These are phyloP conservation scores for Abscondita cerata DNA, from an alignment of 2,888 invertebrate species.

Conservation along the genomic window DNA sequence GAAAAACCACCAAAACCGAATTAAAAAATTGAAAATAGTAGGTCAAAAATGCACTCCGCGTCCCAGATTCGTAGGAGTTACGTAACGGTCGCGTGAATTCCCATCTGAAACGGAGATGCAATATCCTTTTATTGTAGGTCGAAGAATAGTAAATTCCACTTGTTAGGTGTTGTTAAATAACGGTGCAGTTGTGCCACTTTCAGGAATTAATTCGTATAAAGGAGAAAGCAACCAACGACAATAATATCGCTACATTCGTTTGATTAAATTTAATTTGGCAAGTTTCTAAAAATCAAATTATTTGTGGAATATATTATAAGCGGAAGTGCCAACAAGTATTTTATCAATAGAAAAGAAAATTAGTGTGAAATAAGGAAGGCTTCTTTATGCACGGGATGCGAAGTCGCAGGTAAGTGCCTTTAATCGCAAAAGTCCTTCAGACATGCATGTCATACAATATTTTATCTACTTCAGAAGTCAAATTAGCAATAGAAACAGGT, in stretches of 20 bases:
- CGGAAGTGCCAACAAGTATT: too few species aligned
- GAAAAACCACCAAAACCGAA: background rate
- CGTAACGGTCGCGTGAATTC: constrained; percentile 34
- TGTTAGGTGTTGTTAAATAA: constrained; percentile 23
- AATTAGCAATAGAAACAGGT: too few species aligned
- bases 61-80: constrained; percentile 38
- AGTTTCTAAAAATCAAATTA: background rate
- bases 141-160: constrained; percentile 18
- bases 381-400: too few species aligned
- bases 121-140: constrained; percentile 26
- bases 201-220: constrained; percentile 19
- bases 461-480: too few species aligned
- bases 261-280: constrained; percentile 27
- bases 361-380: too few species aligned
- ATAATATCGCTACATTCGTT: constrained; percentile 24
- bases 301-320: too few species aligned
- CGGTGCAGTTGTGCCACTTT: constrained; percentile 32
- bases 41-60: constrained; percentile 40
- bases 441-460: too few species aligned
- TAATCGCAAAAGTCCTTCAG: too few species aligned
- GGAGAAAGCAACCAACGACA: constrained; percentile 33
- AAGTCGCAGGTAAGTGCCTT: too few species aligned
- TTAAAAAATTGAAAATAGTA: constrained; percentile 23
- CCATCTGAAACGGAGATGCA: constrained; percentile 32
- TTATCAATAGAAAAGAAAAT: too few species aligned